Evolutionary conservation across 2,113 vertebrate species (phyloP).

Genomic region (Poeciliopsis retropinna): DNA sequence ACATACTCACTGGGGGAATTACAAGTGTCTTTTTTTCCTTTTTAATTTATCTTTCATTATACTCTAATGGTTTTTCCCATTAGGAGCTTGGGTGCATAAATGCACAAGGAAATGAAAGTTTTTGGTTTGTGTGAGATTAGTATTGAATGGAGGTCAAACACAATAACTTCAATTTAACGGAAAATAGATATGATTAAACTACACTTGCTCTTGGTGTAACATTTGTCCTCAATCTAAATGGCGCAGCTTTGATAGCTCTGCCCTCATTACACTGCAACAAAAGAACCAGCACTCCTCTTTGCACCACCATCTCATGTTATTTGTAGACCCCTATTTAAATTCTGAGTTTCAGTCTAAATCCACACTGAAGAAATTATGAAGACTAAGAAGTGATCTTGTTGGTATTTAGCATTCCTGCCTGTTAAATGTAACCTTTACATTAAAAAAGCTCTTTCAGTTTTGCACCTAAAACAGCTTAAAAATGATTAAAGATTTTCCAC

Average conservation of each 20-base stretch:
- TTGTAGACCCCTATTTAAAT: constrained; percentile 40
- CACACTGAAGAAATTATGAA: neutral
- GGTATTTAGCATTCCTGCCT: constrained; percentile 1
- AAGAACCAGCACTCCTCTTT: constrained; percentile 18
- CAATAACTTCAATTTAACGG: constrained; percentile 71
- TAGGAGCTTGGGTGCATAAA: constrained; percentile 58
- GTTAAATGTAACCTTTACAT: neutral
- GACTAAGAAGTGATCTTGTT: neutral
- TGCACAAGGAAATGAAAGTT: constrained; percentile 65
- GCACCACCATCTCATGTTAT: constrained; percentile 13
- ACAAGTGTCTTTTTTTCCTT: constrained; percentile 62
- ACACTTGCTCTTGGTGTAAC: constrained; percentile 55
- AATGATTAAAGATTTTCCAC: constrained; percentile 27
- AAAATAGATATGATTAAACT: constrained; percentile 71
- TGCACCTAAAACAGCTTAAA: neutral
- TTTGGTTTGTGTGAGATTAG: constrained; percentile 72
- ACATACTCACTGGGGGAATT: constrained; percentile 65
- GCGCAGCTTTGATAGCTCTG: constrained; percentile 45
- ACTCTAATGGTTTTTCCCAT: constrained; percentile 71
- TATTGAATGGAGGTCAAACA: constrained; percentile 71
- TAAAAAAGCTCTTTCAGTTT: neutral
- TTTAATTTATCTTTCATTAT: constrained; percentile 73
- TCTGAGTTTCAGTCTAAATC: constrained; percentile 3
- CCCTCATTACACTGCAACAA: constrained; percentile 59
- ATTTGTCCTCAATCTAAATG: constrained; percentile 64